Evolutionary conservation across 2,888 invertebrate species (phyloP).

Genomic region (Zele albiditarsus): DNA sequence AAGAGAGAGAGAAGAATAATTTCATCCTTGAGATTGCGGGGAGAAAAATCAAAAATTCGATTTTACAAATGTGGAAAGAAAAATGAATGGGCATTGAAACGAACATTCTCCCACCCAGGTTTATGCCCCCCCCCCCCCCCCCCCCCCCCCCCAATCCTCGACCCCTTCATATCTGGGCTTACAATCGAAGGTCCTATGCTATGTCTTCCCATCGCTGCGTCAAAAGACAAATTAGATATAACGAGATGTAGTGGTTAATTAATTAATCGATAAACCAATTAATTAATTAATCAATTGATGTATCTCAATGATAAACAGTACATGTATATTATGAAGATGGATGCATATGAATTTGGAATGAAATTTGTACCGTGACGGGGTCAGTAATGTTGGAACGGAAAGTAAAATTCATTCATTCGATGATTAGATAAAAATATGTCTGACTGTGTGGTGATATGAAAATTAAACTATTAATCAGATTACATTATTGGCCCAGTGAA

Average conservation of each 20-base stretch:
- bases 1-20: background rate
- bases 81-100: background rate
- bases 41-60: constrained; percentile 4
- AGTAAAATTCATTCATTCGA: constrained; percentile 17
- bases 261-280: background rate
- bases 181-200: constrained; percentile 63
- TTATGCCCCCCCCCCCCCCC: constrained; percentile 8
- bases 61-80: constrained; percentile 4
- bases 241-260: constrained; percentile 70
- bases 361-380: constrained; percentile 36
- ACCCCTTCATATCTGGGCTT: constrained; percentile 35
- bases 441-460: background rate
- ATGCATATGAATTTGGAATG: constrained; percentile 33
- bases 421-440: background rate
- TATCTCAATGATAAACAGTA: too few relatives aligned
- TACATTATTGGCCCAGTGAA: background rate
- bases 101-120: background rate
- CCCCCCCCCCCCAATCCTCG: background rate
- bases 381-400: background rate
- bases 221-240: constrained; percentile 70
- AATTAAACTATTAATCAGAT: constrained; percentile 23
- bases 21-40: background rate
- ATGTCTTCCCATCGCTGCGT: constrained; percentile 73
- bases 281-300: background rate
- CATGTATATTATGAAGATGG: constrained; percentile 56